Percentiles rank a stretch among this genome's conserved stretches.
Evolutionary conservation across 2,888 invertebrate species (phyloP).

Genomic region (Drosophila ustulata): DNA sequence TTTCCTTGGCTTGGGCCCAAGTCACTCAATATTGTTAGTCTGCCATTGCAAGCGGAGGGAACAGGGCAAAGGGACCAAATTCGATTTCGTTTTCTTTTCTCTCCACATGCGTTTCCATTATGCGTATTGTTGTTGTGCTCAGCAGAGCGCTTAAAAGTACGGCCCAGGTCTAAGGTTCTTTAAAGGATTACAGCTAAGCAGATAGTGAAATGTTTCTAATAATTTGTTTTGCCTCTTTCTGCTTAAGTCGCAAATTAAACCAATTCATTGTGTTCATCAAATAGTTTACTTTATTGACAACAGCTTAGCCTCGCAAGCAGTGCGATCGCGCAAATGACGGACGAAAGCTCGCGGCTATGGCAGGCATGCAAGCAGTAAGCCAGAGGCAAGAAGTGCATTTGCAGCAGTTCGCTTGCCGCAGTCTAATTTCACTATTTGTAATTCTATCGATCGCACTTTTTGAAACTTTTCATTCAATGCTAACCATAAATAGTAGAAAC

Average conservation of each 20-base stretch:
- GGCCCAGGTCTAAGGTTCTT: neutral
- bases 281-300: neutral
- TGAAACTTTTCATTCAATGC: no score
- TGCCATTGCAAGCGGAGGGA: conserved; percentile 7
- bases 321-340: neutral
- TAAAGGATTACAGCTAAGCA: neutral
- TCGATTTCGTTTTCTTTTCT: conserved; percentile 49
- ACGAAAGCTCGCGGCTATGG: neutral
- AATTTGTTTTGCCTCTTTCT: neutral
- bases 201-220: neutral
- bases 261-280: neutral
- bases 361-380: neutral
- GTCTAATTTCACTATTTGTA: no score
- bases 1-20: conserved; percentile 51
- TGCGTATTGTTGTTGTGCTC: conserved; percentile 45
- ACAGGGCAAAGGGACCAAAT: conserved; percentile 39
- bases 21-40: conserved; percentile 64
- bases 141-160: conserved; percentile 14
- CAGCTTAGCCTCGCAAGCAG: neutral
- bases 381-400: neutral
- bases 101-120: conserved; percentile 45
- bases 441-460: no score
- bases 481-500: no score
- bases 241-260: neutral
- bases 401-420: neutral